These are phyloP conservation scores for Plebejus melissa DNA, from an alignment of 2,888 invertebrate genomes.

Conservation along the genomic window DNA sequence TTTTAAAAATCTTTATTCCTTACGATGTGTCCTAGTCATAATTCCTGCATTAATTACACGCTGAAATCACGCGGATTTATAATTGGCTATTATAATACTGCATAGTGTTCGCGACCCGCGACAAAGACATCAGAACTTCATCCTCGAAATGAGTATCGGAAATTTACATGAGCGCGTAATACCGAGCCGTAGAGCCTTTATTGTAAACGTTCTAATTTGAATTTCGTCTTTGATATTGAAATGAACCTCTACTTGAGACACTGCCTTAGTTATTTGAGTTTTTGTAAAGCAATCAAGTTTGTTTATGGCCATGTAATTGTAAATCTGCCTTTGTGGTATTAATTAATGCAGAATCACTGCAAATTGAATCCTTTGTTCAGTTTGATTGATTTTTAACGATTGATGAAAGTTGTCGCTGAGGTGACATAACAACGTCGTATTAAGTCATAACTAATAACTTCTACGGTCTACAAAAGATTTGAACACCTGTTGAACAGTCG, in stretches of 20 bases:
- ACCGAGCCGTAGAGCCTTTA: slow-evolving; percentile 73
- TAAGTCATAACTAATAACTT: not conserved
- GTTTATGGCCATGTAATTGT: slow-evolving; percentile 77
- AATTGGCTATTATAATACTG: slow-evolving; percentile 41
- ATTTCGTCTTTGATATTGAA: slow-evolving; percentile 79
- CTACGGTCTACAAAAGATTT: no score
- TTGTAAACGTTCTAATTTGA: slow-evolving; percentile 79
- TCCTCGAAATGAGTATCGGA: slow-evolving; percentile 77
- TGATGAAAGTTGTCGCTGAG: not conserved
- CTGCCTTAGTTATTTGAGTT: slow-evolving; percentile 79
- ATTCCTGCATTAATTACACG: not conserved
- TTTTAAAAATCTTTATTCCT: not conserved
- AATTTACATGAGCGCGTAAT: slow-evolving; percentile 78
- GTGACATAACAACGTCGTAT: not conserved
- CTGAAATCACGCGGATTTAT: slow-evolving; percentile 32
- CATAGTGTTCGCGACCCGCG: slow-evolving; percentile 49
- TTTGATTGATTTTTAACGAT: slow-evolving; percentile 40
- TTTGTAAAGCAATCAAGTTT: slow-evolving; percentile 80
- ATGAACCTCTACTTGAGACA: slow-evolving; percentile 78
- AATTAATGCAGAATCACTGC: slow-evolving; percentile 73
- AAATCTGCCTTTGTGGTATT: slow-evolving; percentile 74
- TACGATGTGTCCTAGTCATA: not conserved
- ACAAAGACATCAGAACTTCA: slow-evolving; percentile 70
- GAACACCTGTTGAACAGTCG: no score
- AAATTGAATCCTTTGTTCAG: slow-evolving; percentile 50